Evolutionary conservation across 23 tunicate genomes (phyloP).

Genomic region (Trididemnum clinides): DNA sequence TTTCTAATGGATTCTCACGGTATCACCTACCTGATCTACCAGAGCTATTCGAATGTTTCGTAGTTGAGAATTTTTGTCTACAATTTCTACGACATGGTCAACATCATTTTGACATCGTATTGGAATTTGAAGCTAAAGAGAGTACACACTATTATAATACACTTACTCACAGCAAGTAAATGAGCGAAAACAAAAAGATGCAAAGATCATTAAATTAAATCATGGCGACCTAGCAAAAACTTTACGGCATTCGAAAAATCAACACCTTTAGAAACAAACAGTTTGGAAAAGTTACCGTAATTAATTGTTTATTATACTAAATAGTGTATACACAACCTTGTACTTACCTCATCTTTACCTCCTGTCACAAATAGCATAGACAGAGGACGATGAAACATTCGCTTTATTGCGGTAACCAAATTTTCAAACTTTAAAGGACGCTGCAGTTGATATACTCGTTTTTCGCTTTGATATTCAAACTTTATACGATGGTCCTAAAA

Average conservation of each 20-base stretch:
- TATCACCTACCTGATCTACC: conserved; percentile 67
- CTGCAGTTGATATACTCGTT: conserved; percentile 55
- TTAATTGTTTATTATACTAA: too few species aligned
- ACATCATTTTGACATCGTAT: conserved; percentile 72
- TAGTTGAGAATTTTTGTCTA: conserved; percentile 57
- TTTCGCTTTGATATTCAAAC: conserved; percentile 81
- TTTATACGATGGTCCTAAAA: conserved; percentile 69
- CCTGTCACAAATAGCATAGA: conserved; percentile 87
- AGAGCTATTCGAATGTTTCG: conserved; percentile 61
- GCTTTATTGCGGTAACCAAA: conserved; percentile 45
- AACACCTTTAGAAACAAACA: too few species aligned
- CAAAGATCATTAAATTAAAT: too few species aligned
- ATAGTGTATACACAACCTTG: too few species aligned
- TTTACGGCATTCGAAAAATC: too few species aligned
- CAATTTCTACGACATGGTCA: conserved; percentile 71
- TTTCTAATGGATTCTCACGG: too few species aligned
- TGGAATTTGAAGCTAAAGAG: conserved; percentile 62
- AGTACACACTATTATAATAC: not conserved
- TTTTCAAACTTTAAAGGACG: conserved; percentile 61
- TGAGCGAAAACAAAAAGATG: too few species aligned
- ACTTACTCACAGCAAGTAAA: too few species aligned
- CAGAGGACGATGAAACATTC: conserved; percentile 44
- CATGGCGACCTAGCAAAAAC: too few species aligned
- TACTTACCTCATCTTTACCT: conserved; percentile 67
- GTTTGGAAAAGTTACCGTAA: too few species aligned